Evolutionary conservation across 2,888 invertebrate species (phyloP).

Genomic region (Adineta ricciae): DNA sequence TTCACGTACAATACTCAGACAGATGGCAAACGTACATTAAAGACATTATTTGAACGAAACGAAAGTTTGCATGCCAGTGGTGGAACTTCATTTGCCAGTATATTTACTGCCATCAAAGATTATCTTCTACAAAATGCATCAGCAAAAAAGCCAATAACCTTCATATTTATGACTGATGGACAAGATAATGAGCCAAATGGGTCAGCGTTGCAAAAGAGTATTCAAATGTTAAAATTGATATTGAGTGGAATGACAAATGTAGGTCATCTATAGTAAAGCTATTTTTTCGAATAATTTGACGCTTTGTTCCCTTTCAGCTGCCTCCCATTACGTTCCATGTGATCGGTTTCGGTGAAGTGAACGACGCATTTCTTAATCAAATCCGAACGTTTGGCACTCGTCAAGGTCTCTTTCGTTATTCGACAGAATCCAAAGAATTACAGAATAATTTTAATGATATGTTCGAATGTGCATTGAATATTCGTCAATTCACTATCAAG

Average conservation of each 20-base stretch:
- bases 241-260: conserved; percentile 18
- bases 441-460: conserved; percentile 27
- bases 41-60: neutral
- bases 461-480: conserved; percentile 24
- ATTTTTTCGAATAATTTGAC: neutral
- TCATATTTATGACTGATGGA: conserved; percentile 31
- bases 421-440: conserved; percentile 22
- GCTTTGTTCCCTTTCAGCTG: neutral
- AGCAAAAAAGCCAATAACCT: conserved; percentile 18
- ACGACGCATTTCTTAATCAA: conserved; percentile 19
- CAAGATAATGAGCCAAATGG: conserved; percentile 14
- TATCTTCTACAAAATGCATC: conserved; percentile 8
- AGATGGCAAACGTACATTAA: conserved; percentile 11
- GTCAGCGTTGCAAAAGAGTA: neutral
- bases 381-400: conserved; percentile 21
- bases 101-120: conserved; percentile 23
- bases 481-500: conserved; percentile 18
- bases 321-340: conserved; percentile 20
- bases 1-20: conserved; percentile 23
- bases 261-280: too few species aligned
- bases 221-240: conserved; percentile 13
- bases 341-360: conserved; percentile 26
- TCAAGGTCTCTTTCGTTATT: conserved; percentile 25
- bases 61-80: conserved; percentile 8
- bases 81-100: conserved; percentile 22